phyloP scores from a whole-genome alignment of 2,797 vertebrate genomes.

The Rallus crepitans region DNA sequence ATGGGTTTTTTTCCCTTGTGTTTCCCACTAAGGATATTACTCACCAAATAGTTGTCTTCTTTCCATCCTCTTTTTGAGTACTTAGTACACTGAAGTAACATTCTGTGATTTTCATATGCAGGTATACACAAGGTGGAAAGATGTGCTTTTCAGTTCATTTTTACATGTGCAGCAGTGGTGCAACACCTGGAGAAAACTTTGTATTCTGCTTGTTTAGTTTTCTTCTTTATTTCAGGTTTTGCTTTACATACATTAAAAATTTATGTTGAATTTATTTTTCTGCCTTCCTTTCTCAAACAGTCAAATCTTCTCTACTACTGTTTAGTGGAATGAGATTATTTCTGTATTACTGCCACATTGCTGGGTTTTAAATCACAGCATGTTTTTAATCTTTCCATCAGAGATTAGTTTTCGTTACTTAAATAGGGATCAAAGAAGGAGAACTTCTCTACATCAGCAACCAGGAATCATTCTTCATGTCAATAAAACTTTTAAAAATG shows the following conservation, averaged over 20 bases:
- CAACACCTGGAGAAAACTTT: not conserved
- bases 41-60: not conserved
- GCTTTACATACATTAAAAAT: not conserved
- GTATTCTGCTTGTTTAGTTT: not conserved
- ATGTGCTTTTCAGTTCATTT: not conserved
- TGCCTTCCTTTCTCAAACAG: not conserved
- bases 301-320: not conserved
- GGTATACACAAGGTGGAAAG: not conserved
- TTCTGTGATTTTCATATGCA: not conserved
- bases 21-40: not conserved
- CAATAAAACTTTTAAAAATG: not conserved
- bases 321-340: not conserved
- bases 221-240: not conserved
- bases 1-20: not conserved
- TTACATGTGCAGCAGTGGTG: not conserved
- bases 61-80: not conserved
- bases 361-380: not conserved
- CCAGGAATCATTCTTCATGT: not conserved
- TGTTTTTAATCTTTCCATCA: not conserved
- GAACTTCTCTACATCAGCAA: not conserved
- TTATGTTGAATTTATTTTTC: not conserved
- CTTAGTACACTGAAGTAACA: not conserved
- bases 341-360: not conserved
- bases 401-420: not conserved
- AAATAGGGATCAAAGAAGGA: not conserved